Evolutionary conservation across 2,797 vertebrate genomes (phyloP), one percentile per base, ranked within the genome.

Genomic region (Takifugu rubripes): DNA sequence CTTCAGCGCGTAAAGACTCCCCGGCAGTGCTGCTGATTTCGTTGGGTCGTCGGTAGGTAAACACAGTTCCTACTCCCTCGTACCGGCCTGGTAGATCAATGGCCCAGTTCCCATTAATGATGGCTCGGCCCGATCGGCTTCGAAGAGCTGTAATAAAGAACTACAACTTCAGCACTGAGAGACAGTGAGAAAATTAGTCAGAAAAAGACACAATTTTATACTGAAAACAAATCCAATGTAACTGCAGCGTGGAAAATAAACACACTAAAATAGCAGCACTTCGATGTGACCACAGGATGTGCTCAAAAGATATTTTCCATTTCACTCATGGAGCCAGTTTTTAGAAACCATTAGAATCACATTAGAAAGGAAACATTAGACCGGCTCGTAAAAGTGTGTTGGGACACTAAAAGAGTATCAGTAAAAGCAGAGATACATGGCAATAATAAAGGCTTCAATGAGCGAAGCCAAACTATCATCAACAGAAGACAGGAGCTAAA

Each of bases 91-190:
- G 96, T 3, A 96, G 90, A 69, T 99, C 94, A 33, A 99, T 98
- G 1, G 94, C 97, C 97, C 97, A 99, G 88, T 99, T 99, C 11
- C 97, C 97, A 4, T 99, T 99, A 81, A 98, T 96, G 86, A 99
- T 97, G 73, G 96, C 96, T 59, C 93, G 90, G 0, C 97, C 97
- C 0, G 96, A 95, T 51, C 93, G 94, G 66, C 94, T 98, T 61
- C 93, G 88, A 68, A 99, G 75, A 3, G 97, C 96, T 99, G 88
- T 54, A 64, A 25, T 69, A 44, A 78, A 49, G 12, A 36, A 76
- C 62, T 59, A 49, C 70, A 73, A 49, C 70, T 72, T 25, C 51
- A 52, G 26, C 54, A 56, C 51, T 51, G 27, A 29, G 27, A 21
- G 21, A 21, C 21, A 21, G 21, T 21, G 21, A 21, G 21, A 21